Conservation (phyloP, 2,888 invertebrate species). For the Sabatieria punctata region DNA sequence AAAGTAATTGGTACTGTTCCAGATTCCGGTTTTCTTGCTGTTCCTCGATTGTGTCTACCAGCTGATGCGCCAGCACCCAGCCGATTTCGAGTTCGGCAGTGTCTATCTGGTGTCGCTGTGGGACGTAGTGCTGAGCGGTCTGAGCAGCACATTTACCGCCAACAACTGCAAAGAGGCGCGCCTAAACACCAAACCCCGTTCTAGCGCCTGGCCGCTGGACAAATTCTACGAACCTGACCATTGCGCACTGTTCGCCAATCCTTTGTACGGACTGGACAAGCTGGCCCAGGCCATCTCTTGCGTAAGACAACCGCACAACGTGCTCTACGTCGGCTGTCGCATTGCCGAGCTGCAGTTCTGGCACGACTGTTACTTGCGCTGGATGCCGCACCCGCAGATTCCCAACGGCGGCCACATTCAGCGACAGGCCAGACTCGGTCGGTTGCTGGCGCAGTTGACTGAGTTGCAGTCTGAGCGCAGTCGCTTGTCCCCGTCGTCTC, state of each 20-base stretch:
- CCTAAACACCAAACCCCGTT: neutral
- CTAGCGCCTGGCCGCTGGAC: neutral
- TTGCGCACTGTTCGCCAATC: conserved; percentile 63
- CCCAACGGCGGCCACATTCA: conserved; percentile 44
- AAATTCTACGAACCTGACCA: conserved; percentile 53
- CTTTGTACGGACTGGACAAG: conserved; percentile 41
- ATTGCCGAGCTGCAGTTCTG: conserved; percentile 48
- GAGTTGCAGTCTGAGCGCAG: too few relatives aligned
- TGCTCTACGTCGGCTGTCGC: conserved; percentile 10
- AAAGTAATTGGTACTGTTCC: too few relatives aligned
- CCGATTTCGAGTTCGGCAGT: conserved; percentile 73
- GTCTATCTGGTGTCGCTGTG: conserved; percentile 75
- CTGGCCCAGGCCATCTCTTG: neutral
- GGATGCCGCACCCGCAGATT: conserved; percentile 64
- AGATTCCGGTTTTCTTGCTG: conserved; percentile 69
- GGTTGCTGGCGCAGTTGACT: too few relatives aligned
- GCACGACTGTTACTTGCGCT: conserved; percentile 75
- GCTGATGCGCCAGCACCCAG: conserved; percentile 63
- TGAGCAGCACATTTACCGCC: conserved; percentile 81
- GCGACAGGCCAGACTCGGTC: too few relatives aligned
- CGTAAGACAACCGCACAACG: neutral
- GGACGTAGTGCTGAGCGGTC: conserved; percentile 70
- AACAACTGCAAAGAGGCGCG: conserved; percentile 54
- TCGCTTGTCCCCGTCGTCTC: too few relatives aligned
- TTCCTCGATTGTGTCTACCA: conserved; percentile 90